Conservation (phyloP, 2,797 vertebrate species). For the Atherinosoma microstoma region DNA sequence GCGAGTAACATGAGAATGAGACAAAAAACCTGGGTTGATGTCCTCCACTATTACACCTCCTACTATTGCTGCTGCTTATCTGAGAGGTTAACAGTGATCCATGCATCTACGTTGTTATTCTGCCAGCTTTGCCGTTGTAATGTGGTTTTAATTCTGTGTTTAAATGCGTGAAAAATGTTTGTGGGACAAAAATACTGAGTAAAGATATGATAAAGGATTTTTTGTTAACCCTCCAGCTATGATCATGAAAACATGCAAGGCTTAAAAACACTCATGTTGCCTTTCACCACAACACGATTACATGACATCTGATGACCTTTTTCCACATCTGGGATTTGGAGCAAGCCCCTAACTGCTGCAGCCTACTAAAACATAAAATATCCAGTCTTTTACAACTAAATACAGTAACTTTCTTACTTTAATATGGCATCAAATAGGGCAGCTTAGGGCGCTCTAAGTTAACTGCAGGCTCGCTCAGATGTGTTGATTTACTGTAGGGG, state of each 20-base stretch:
- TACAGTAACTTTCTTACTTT: constrained; percentile 7
- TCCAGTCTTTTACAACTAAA: neutral
- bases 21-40: no score
- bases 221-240: neutral
- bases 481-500: constrained; percentile 15
- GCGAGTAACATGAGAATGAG: no score
- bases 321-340: neutral
- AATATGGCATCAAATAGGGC: neutral
- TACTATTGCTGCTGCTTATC: no score
- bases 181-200: no score
- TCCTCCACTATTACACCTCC: no score
- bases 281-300: neutral
- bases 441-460: neutral
- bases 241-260: neutral
- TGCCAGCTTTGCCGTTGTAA: no score
- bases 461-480: constrained; percentile 8
- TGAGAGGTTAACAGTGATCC: no score
- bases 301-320: constrained; percentile 2
- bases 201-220: no score
- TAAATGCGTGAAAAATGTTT: no score
- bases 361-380: neutral
- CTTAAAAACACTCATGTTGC: neutral
- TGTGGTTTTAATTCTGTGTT: no score
- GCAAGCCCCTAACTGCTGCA: neutral
- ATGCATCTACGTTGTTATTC: no score